Evolutionary conservation across 2,113 vertebrate genomes (phyloP).

Genomic region (Pseudolaguvia tuberculata): DNA sequence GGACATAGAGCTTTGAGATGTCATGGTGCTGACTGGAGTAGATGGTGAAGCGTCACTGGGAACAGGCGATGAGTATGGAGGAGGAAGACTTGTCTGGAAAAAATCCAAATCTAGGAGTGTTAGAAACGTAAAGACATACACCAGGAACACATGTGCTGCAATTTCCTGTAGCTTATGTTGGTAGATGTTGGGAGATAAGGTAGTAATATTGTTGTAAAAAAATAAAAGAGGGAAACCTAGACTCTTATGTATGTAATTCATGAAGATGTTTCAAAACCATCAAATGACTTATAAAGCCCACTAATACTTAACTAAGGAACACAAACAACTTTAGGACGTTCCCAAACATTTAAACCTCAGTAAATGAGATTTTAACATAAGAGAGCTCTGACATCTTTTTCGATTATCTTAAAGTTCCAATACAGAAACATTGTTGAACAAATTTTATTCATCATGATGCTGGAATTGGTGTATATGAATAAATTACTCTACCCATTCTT

Average conservation of each 20-base stretch:
- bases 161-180: neutral
- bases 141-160: neutral
- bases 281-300: neutral
- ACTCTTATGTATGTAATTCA: neutral
- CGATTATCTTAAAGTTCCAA: no score
- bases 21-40: constrained; percentile 73
- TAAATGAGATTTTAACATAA: neutral
- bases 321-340: neutral
- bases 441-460: no score
- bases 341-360: neutral
- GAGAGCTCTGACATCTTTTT: neutral
- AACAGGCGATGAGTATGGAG: constrained; percentile 70
- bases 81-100: constrained; percentile 66
- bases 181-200: neutral
- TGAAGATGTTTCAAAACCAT: neutral
- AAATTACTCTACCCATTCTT: neutral
- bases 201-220: neutral
- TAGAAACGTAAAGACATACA: neutral
- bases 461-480: neutral
- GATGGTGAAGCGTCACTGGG: constrained; percentile 74
- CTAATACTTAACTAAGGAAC: neutral
- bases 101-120: neutral
- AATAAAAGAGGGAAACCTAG: neutral
- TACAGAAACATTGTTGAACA: no score
- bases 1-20: constrained; percentile 70